Conservation (phyloP, 2,113 vertebrate species). For the Syngnathoides biaculeatus region DNA sequence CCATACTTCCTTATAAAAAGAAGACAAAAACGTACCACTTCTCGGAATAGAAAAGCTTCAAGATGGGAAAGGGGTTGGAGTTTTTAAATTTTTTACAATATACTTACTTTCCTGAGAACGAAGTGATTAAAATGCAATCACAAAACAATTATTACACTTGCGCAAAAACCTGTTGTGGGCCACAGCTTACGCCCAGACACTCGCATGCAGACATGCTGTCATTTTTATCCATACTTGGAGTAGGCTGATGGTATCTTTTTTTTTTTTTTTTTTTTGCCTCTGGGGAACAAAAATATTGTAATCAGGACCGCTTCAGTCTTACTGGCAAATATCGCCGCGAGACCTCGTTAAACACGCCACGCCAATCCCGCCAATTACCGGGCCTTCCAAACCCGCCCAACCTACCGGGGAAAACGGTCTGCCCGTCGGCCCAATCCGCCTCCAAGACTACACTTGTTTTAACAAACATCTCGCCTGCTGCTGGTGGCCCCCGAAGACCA, state of each 20-base stretch:
- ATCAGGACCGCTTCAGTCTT: conserved; percentile 30
- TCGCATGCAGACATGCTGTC: neutral
- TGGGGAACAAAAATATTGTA: neutral
- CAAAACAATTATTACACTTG: no score
- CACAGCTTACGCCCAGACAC: neutral
- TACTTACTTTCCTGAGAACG: no score
- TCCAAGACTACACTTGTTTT: conserved; percentile 72
- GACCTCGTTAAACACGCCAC: conserved; percentile 61
- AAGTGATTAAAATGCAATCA: no score
- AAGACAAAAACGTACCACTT: no score
- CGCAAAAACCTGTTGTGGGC: no score
- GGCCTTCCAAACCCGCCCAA: conserved; percentile 64
- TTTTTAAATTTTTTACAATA: no score
- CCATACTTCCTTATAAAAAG: no score
- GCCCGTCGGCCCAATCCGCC: conserved; percentile 69
- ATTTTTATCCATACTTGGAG: neutral
- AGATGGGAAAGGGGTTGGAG: no score
- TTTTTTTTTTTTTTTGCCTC: neutral
- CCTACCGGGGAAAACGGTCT: conserved; percentile 66
- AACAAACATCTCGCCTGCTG: conserved; percentile 76
- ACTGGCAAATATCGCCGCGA: conserved; percentile 61
- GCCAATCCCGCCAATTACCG: conserved; percentile 71
- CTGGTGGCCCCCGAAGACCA: conserved; percentile 64
- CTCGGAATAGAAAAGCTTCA: no score
- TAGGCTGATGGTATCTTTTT: neutral